Evolutionary conservation across 2,888 invertebrate genomes (phyloP), one percentile per base, ranked within the genome.

Genomic region (Alviniconcha strummeri): DNA sequence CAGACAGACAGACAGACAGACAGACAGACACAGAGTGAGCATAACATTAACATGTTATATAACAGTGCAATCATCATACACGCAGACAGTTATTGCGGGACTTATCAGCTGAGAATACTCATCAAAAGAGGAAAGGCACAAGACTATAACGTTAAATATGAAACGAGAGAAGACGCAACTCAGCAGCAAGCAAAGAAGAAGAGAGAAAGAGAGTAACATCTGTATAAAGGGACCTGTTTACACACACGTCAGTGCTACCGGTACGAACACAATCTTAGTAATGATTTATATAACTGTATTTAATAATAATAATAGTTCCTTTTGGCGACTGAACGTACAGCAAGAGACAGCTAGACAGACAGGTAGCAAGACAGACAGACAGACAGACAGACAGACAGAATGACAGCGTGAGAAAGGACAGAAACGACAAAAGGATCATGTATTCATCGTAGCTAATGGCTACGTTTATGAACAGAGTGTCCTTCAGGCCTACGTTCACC

Each of bases 21-120:
- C 36, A 75, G 75, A 75, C 9, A 54, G 75, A 75, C 36, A 75
- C 9, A 54, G 75, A 75, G 75, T 36, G 75, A 36, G 72, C 7
- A 72, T 36, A 36, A 36, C 3, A 36, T 36, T 36, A 36, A 36
- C 36, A 36, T 36, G 36, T 36, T 36, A 36, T 36, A 36, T 36
- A 36, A 36, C 36, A 36, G 3, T 36, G 36, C 36, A 36, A 36
- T 36, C 36, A 36, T 36, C 36, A 36, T 36, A 36, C 36, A 36
- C 1, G 36, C 36, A 36, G 36, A 36, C 3, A 36, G 3, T 36
- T 36, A 36, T 36, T 36, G 36, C 36, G 36, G 36, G 36, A 36
- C 36, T 36, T 36, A 36, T 36, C 36, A 36, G 36, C 36, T 36
- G 36, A 36, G 36, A 36, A 36, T 0, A 36, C 36, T 36, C 36